These are phyloP conservation scores for Caenorhabditis panamensis DNA, from an alignment of 2,888 invertebrate species.

Conservation along the genomic window DNA sequence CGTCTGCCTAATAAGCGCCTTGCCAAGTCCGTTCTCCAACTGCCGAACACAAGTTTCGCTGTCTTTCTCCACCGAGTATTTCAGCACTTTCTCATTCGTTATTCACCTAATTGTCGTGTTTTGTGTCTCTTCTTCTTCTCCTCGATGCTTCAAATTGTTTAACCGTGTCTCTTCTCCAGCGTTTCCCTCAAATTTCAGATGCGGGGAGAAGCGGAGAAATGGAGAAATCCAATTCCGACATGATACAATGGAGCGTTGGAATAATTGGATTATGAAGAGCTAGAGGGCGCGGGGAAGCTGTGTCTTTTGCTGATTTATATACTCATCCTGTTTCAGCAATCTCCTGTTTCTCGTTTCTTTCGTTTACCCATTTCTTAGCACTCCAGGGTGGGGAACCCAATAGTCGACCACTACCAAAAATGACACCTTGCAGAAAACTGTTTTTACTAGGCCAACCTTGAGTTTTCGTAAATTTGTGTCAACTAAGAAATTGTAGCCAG, in stretches of 20 bases:
- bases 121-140: no score
- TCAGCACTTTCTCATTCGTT: constrained; percentile 43
- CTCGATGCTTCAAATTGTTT: neutral
- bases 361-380: neutral
- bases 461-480: no score
- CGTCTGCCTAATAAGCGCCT: neutral
- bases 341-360: neutral
- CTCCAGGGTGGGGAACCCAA: neutral
- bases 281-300: neutral
- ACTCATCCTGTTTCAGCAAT: neutral
- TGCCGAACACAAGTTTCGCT: no score
- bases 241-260: constrained; percentile 24
- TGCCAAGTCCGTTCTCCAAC: neutral
- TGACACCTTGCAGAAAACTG: no score
- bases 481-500: no score
- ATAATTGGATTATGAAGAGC: constrained; percentile 39
- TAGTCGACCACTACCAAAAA: no score
- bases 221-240: constrained; percentile 41
- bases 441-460: no score
- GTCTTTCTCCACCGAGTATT: neutral
- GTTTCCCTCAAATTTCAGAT: constrained; percentile 37
- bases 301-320: constrained; percentile 38
- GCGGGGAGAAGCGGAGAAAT: neutral
- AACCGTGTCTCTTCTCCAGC: neutral
- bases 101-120: constrained; percentile 61